phyloP scores from a whole-genome alignment of 2,797 vertebrate genomes.

The Philypnodon macrostomus region DNA sequence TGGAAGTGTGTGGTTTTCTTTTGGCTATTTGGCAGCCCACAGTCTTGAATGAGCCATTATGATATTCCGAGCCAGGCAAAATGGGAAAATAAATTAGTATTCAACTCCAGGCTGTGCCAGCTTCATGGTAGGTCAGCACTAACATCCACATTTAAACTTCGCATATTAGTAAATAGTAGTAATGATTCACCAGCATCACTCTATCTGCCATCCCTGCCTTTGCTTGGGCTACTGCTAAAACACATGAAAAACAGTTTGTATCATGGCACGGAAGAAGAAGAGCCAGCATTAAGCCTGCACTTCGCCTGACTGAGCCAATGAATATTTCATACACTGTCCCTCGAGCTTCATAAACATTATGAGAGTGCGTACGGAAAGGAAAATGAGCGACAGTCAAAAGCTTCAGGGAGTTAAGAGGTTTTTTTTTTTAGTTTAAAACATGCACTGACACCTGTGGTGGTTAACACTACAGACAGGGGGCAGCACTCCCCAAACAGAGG shows the following conservation, averaged over 20 bases:
- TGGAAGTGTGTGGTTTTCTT: slow-evolving; percentile 12
- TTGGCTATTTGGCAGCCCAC: slow-evolving; percentile 25
- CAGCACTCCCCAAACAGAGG: slow-evolving; percentile 45
- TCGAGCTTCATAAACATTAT: slow-evolving; percentile 80
- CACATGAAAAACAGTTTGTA: slow-evolving; percentile 53
- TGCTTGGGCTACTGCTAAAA: slow-evolving; percentile 22
- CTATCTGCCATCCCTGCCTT: slow-evolving; percentile 18
- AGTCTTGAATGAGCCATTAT: slow-evolving; percentile 24
- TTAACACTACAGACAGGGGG: slow-evolving; percentile 68
- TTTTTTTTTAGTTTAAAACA: slow-evolving; percentile 24
- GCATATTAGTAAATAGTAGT: slow-evolving; percentile 55
- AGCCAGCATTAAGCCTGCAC: slow-evolving; percentile 70
- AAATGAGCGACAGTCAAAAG: slow-evolving; percentile 1
- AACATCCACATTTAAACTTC: slow-evolving; percentile 49
- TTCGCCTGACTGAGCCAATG: slow-evolving; percentile 76
- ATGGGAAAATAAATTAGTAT: slow-evolving; percentile 63
- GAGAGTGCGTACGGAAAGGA: slow-evolving; percentile 43
- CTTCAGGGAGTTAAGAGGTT: slow-evolving; percentile 8
- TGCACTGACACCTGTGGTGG: slow-evolving; percentile 64
- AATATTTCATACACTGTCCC: slow-evolving; percentile 87
- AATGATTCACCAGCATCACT: slow-evolving; percentile 53
- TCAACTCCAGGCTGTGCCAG: slow-evolving; percentile 51
- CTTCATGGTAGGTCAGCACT: slow-evolving; percentile 42
- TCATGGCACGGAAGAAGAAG: neutral
- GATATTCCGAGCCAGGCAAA: slow-evolving; percentile 44